Evolutionary conservation across 2,888 invertebrate genomes (phyloP), one percentile per base, ranked within the genome.

Genomic region (Nephrotoma flavescens): DNA sequence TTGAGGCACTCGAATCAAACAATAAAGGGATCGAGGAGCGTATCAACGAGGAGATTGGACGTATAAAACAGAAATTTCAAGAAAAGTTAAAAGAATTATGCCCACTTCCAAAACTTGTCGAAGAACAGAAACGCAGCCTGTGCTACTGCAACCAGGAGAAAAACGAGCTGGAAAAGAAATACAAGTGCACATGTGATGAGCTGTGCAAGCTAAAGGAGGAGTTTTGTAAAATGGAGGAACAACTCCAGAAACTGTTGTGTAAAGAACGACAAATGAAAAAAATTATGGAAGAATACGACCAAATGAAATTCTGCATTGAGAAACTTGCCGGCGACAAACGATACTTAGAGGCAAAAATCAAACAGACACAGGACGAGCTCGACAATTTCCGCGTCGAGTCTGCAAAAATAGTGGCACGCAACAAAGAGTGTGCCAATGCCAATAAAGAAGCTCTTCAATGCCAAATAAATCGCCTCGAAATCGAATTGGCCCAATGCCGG

Each of bases 21-120:
- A 91, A 91, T 86, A 89, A 89, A 41, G 89, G 90, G 42, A 88
- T 91, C 86, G 91, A 91, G 87, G 88, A 89, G 86, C 91, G 91
- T 88, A 90, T 91, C 45, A 91, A 91, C 86, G 89, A 89, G 6
- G 91, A 90, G 87, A 89, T 91, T 45, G 89, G 89, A 15, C 87
- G 88, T 0, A 91, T 90, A 86, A 90, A 91, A 86, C 89, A 89
- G 9, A 88, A 88, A 0, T 88, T 91, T 42, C 90, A 91, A 41
- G 88, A 89, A 12, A 91, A 91, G 88, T 88, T 91, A 12, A 89
- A 89, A 83, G 90, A 89, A 52, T 89, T 91, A 0, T 89, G 90
- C 2, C 89, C 90, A 83, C 87, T 91, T 87, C 90, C 91, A 2
- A 89, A 89, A 52, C 85, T 89, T 86, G 89, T 91, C 88, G 90